Conservation (phyloP, 2,888 invertebrate species). For the Automeris io region DNA sequence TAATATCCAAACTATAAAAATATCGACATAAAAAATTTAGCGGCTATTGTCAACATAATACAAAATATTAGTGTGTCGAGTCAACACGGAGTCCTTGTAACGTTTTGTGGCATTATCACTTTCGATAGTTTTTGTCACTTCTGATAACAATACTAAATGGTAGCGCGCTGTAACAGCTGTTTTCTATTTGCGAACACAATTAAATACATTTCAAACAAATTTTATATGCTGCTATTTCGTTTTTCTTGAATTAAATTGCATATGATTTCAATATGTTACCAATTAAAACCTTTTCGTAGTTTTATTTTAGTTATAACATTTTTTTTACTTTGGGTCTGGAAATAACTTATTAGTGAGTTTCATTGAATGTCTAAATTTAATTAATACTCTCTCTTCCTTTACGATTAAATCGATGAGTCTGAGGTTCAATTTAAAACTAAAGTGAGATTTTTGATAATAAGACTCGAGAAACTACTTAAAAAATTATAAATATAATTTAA, state of each 20-base stretch:
- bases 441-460: too few species aligned
- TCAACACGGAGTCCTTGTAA: constrained; percentile 43
- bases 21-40: constrained; percentile 5
- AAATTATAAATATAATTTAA: too few species aligned
- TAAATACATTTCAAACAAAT: neutral
- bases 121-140: constrained; percentile 28
- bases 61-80: constrained; percentile 15
- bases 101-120: constrained; percentile 47
- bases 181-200: constrained; percentile 8
- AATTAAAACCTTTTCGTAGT: too few species aligned
- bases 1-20: constrained; percentile 5
- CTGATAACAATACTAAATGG: constrained; percentile 15
- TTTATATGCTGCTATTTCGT: neutral
- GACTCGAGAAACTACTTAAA: too few species aligned
- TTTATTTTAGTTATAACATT: too few species aligned
- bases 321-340: too few species aligned
- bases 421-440: too few species aligned
- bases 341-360: too few species aligned
- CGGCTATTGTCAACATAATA: constrained; percentile 1
- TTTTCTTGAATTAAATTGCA: too few species aligned
- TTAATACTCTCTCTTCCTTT: too few species aligned
- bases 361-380: neutral
- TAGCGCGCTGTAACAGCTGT: constrained; percentile 11
- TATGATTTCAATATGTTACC: too few species aligned
- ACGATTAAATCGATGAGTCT: too few species aligned